Evolutionary conservation across 2,888 invertebrate species (phyloP).

Genomic region (Pseudanteris insignis): DNA sequence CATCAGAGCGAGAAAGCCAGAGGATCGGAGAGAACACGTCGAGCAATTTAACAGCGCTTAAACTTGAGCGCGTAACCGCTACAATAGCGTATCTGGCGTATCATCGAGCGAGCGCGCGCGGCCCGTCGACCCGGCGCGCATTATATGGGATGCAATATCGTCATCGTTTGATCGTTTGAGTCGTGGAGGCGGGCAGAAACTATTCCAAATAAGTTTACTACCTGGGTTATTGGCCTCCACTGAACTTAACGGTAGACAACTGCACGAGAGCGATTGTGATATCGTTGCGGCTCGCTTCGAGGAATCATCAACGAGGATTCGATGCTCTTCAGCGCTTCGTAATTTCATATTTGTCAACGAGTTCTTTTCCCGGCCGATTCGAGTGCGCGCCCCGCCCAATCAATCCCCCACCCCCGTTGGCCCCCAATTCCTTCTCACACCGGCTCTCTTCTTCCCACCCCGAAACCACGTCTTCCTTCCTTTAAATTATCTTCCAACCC

Average conservation of each 20-base stretch:
- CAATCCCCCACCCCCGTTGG: slow-evolving; percentile 6
- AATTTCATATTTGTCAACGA: slow-evolving; percentile 29
- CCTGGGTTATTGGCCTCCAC: slow-evolving; percentile 63
- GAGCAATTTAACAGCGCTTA: slow-evolving; percentile 36
- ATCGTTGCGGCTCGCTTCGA: slow-evolving; percentile 46
- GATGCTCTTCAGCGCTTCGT: slow-evolving; percentile 20
- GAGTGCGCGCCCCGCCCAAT: not conserved
- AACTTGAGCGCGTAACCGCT: slow-evolving; percentile 36
- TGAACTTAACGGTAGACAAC: slow-evolving; percentile 63
- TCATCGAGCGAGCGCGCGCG: slow-evolving; percentile 28
- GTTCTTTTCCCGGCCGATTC: slow-evolving; percentile 15
- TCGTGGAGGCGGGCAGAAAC: slow-evolving; percentile 51
- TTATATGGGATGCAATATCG: slow-evolving; percentile 45
- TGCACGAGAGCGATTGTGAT: slow-evolving; percentile 53
- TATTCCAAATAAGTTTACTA: slow-evolving; percentile 62
- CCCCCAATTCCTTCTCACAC: too few relatives aligned
- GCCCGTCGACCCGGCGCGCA: slow-evolving; percentile 17
- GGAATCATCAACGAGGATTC: slow-evolving; percentile 29
- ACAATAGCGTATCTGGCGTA: slow-evolving; percentile 33
- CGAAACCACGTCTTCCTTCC: too few relatives aligned
- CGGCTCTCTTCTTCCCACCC: too few relatives aligned
- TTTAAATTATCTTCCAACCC: too few relatives aligned
- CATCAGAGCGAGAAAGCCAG: slow-evolving; percentile 30
- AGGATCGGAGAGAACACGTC: slow-evolving; percentile 10
- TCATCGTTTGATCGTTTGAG: slow-evolving; percentile 49